Base-by-base conservation (phyloP, 2,113 vertebrate species). In the Carassius gibelio region DNA sequence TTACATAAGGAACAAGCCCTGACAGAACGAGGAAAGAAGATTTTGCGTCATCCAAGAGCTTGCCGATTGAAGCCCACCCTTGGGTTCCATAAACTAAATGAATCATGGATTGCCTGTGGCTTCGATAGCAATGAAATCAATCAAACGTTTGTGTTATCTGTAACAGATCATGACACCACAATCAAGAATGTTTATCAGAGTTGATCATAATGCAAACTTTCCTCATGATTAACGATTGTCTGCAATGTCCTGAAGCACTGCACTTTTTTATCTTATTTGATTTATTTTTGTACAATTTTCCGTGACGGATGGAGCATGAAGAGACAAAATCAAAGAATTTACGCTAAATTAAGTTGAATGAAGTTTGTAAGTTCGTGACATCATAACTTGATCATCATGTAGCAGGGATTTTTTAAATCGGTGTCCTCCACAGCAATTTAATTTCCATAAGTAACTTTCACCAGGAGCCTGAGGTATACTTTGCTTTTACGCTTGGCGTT, bases 201-300 rank as follows among this genome's bases (percentile, higher is more conserved):
- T 26, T 81, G 34, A 62, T 79, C 21, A 62, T 81, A 81, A 81
- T 30, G 61, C 78, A 66, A 81, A 62, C 57, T 62, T 42, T 62
- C 8, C 11, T 42, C 21, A 26, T n/a, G 57, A 62, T 62, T 79
- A 62, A 79, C 62, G 76, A 62, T 57, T 55, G 26, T 8, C 52
- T 77, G 5, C 50, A 7, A 21, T 78, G 76, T 79, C 76, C 34
- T 79, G 21, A 8, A 42, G 76, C 55, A 8, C 55, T 23, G 55
- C 5, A 15, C 19, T 36, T 14, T 78, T 61, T 42, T 55, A 6
- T 1, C 30, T 30, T 30, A 30, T 30, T 30, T 30, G 1, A 30
- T 30, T 2, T 30, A 30, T 30, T 30, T 30, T 30, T 30, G 30
- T 30, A 71, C 34, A 15, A 1, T 71, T 38, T 38, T 38, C 9